These are phyloP conservation scores for Dasypus novemcinctus DNA, from an alignment of 2,113 vertebrate species.

Conservation along the genomic window DNA sequence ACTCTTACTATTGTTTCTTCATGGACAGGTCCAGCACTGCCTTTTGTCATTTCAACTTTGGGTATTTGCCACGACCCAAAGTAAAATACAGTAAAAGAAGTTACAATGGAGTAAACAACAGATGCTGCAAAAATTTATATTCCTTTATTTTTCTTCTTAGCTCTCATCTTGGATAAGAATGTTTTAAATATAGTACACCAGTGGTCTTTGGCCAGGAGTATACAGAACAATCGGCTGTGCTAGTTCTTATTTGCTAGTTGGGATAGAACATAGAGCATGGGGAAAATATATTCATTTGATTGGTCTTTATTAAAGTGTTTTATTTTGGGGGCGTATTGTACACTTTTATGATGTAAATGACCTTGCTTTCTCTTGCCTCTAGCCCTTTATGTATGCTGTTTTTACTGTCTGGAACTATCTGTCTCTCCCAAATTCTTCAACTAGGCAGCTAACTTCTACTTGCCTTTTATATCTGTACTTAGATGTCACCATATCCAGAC, in stretches of 20 bases:
- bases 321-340: neutral
- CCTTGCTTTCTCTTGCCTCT: neutral
- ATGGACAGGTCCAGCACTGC: neutral
- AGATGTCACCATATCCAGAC: neutral
- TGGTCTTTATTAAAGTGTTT: neutral
- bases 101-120: neutral
- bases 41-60: neutral
- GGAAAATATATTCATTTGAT: neutral
- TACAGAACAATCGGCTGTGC: neutral
- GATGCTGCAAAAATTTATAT: neutral
- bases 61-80: slow-evolving; percentile 12
- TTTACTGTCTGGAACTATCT: neutral
- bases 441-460: neutral
- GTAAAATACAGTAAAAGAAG: neutral
- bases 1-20: neutral
- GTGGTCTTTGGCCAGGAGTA: neutral
- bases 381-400: neutral
- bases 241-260: neutral
- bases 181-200: neutral
- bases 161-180: slow-evolving; percentile 1
- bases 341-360: neutral
- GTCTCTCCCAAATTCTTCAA: neutral
- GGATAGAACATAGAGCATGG: neutral
- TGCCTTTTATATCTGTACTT: neutral
- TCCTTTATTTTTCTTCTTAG: neutral